phyloP scores from a whole-genome alignment of 2,113 vertebrate genomes.

The Dinomys branickii region DNA sequence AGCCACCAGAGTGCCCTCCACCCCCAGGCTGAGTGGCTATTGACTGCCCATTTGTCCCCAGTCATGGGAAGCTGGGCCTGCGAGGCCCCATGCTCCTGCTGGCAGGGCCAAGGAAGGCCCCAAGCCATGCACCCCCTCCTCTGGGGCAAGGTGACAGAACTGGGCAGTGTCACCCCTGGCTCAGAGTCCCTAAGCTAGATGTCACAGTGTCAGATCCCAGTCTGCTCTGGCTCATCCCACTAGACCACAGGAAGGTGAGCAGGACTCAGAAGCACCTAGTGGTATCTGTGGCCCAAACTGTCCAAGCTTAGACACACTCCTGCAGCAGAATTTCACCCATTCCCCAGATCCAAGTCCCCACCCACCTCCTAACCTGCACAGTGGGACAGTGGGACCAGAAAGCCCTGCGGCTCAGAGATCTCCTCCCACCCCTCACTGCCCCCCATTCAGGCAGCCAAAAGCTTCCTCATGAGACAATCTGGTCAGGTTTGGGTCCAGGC shows the following conservation, averaged over 20 bases:
- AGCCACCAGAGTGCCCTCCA: not conserved
- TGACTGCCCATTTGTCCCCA: not conserved
- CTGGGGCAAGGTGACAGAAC: not conserved
- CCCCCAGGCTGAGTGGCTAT: not conserved
- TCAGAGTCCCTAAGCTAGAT: not conserved
- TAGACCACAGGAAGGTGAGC: not conserved
- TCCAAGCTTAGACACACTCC: not conserved
- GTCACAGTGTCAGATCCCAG: not conserved
- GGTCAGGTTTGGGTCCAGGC: not conserved
- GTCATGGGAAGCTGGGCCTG: fast-evolving
- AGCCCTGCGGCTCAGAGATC: not conserved
- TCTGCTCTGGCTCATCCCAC: not conserved
- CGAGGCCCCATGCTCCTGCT: not conserved
- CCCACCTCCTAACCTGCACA: not conserved
- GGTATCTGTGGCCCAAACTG: not conserved
- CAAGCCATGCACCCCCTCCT: fast-evolving
- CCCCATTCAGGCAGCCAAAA: not conserved
- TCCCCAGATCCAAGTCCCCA: not conserved
- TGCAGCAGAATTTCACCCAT: not conserved
- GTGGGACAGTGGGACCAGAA: not conserved
- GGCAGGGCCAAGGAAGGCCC: fast-evolving
- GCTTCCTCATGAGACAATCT: not conserved
- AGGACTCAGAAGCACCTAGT: not conserved
- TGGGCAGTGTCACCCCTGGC: not conserved
- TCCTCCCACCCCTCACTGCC: too few species aligned